A percentile compares a stretch with the other conserved stretches of the same genome.
Evolutionary conservation across 2,113 vertebrate genomes (phyloP).

Genomic region (Chitala chitala): DNA sequence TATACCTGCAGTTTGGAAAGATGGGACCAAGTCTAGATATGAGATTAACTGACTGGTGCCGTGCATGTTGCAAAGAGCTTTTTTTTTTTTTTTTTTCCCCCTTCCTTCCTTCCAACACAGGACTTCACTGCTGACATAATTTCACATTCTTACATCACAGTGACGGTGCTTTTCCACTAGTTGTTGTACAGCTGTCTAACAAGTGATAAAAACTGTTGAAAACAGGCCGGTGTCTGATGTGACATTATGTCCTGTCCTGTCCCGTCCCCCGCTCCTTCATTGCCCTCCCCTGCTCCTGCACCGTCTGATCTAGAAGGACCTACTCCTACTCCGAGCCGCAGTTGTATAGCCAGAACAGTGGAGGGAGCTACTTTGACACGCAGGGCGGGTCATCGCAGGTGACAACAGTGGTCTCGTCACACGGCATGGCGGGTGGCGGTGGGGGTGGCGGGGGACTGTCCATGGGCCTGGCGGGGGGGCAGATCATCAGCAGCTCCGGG

Average conservation of each 20-base stretch:
- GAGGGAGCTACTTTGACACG: constrained; percentile 85
- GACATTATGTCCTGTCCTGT: no score
- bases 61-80: no score
- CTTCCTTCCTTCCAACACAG: no score
- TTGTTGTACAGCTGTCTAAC: no score
- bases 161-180: no score
- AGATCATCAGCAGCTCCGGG: constrained; percentile 72
- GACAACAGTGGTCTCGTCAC: constrained; percentile 82
- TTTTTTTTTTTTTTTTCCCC: no score
- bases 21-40: no score
- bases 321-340: constrained; percentile 90
- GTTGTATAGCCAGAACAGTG: constrained; percentile 85
- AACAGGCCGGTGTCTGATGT: not conserved
- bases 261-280: not conserved
- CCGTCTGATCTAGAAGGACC: constrained; percentile 69
- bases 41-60: no score
- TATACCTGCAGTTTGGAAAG: no score
- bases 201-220: no score
- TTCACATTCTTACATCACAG: no score
- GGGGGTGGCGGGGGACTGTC: constrained; percentile 77
- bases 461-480: constrained; percentile 74
- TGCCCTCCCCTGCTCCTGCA: constrained; percentile 31
- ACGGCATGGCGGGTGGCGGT: constrained; percentile 88
- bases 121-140: no score
- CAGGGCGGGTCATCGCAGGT: constrained; percentile 82